Base-by-base conservation (phyloP, 1,140 invertebrate species). In the Cephus cinctus region DNA sequence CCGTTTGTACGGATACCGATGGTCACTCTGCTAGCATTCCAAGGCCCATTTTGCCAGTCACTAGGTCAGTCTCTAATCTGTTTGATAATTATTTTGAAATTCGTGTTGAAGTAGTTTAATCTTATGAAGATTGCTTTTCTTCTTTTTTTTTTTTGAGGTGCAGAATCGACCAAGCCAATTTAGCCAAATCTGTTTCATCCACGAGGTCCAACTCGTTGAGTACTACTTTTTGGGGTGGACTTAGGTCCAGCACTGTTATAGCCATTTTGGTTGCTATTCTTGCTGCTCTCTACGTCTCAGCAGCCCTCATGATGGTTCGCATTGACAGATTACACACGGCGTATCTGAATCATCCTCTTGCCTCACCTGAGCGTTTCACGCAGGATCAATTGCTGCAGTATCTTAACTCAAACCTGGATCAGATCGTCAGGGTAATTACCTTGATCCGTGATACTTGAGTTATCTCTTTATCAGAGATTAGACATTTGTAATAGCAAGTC, bases 241-340 rank as follows among this genome's bases (percentile, higher is more conserved):
- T 66, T 34, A 59, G 50, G 42, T 50, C 65, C 21, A 53, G 60
- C 14, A 68, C 64, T 11, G 50, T 70, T 31, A 68, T 70, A 23
- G 43, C 64, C 16, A 56, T 70, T 42, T 39, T 70, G 31, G 52
- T 70, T 14, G 56, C 48, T 34, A 49, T 70, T 5, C 43, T 70
- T 39, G 63, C 61, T 27, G 59, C 59, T 42, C 66, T 75, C 34
- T 75, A 75, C 43, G 53, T 75, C 23, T 75, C 70, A n/a, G 72
- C 73, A 38, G 70, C 66, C 43, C 45, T 75, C 46, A 75, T 75
- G 71, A 73, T 75, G 73, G 42, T 75, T 23, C 66, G 73, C 11
- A 75, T 75, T 36, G 69, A 75, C 45, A 69, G 62, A 46, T 32
- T 75, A 20, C 73, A 75, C 40, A 68, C 69, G 15, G 69, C 67